Percentiles rank a stretch among this genome's conserved stretches.
Evolutionary conservation across 2,888 invertebrate species (phyloP).

Genomic region (Pachymerium ferrugineum): DNA sequence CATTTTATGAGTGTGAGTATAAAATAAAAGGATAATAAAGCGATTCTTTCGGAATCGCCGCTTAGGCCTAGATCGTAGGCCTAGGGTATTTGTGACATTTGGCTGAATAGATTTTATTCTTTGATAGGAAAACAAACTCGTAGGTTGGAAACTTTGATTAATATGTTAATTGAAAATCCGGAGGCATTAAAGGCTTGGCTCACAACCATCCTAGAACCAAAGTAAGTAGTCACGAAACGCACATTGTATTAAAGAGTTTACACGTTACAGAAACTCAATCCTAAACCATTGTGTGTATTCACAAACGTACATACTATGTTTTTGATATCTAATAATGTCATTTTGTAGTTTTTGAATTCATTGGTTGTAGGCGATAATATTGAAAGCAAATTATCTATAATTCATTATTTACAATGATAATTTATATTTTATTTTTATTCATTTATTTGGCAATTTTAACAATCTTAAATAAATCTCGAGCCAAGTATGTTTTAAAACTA

Average conservation of each 20-base stretch:
- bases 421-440: too few species aligned
- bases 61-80: constrained; percentile 10
- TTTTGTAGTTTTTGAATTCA: not conserved
- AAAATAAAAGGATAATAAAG: not conserved
- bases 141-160: not conserved
- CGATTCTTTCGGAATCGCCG: constrained; percentile 1
- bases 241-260: not conserved
- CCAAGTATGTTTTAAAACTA: too few species aligned
- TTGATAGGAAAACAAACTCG: not conserved
- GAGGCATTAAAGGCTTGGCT: constrained; percentile 23
- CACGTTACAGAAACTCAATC: not conserved
- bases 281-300: not conserved
- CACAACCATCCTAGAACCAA: constrained; percentile 9
- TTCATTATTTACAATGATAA: too few species aligned
- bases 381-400: too few species aligned
- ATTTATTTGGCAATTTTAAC: too few species aligned
- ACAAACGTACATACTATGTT: not conserved
- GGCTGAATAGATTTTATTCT: not conserved
- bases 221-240: not conserved
- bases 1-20: constrained; percentile 6
- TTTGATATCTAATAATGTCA: not conserved
- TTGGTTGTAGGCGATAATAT: too few species aligned
- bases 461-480: too few species aligned
- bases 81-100: constrained; percentile 14
- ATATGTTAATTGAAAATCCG: constrained; percentile 24